A percentile compares a stretch with the other conserved stretches of the same genome.
Conservation (phyloP, 2,113 vertebrate genomes). For the Rhinichthys klamathensis region DNA sequence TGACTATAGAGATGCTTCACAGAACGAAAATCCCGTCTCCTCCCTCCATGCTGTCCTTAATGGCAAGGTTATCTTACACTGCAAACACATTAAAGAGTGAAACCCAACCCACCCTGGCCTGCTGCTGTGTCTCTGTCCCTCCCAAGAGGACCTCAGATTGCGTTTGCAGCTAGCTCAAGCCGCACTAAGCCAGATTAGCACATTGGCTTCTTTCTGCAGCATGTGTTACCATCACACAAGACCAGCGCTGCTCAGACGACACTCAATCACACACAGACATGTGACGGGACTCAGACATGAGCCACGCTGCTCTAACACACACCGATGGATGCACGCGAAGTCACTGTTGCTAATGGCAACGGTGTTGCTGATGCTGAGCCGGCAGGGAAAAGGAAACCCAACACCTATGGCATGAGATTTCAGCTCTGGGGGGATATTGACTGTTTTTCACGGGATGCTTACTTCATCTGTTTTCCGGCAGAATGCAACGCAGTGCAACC, state of each 20-base stretch:
- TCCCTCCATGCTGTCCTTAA: slow-evolving; percentile 56
- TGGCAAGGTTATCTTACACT: slow-evolving; percentile 66
- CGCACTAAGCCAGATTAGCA: slow-evolving; percentile 54
- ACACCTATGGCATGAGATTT: slow-evolving; percentile 12
- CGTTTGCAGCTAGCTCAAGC: slow-evolving; percentile 8
- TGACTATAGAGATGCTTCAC: slow-evolving; percentile 3
- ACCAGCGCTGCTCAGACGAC: neutral
- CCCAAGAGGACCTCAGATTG: slow-evolving; percentile 46
- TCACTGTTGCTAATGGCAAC: slow-evolving; percentile 16
- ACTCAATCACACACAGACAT: slow-evolving; percentile 4
- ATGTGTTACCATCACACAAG: neutral
- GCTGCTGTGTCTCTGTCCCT: slow-evolving; percentile 45
- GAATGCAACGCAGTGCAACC: neutral
- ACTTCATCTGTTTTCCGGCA: neutral
- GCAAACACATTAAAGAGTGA: slow-evolving; percentile 68
- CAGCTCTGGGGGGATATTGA: slow-evolving; percentile 3
- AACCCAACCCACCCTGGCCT: slow-evolving; percentile 73
- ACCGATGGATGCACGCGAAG: neutral
- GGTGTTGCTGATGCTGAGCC: slow-evolving; percentile 25
- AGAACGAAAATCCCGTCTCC: neutral
- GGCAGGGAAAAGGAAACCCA: slow-evolving; percentile 11
- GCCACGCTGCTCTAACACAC: neutral
- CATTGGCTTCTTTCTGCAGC: slow-evolving; percentile 46
- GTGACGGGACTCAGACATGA: slow-evolving; percentile 46
- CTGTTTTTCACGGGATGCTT: neutral